phyloP scores from a whole-genome alignment of 1,140 invertebrate genomes.

The Tenebrio molitor region DNA sequence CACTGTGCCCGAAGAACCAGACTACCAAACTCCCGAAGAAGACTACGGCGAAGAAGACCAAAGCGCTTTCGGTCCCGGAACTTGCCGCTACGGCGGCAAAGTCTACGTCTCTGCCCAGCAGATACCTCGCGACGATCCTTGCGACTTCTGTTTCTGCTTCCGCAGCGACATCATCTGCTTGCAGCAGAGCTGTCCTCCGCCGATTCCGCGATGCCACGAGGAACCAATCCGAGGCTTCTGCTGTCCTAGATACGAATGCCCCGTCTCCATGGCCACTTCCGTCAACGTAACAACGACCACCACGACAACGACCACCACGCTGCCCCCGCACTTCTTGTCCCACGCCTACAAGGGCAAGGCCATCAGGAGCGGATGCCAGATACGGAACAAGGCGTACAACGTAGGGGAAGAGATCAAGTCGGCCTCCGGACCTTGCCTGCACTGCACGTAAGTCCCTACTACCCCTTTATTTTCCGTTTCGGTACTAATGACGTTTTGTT shows the following conservation, averaged over 20 bases:
- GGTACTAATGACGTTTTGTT: too few relatives aligned
- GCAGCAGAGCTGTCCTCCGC: constrained; percentile 95
- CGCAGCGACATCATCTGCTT: constrained; percentile 95
- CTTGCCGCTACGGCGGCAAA: constrained; percentile 91
- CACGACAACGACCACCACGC: constrained; percentile 87
- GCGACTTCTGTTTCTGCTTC: constrained; percentile 98
- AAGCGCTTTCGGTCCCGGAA: constrained; percentile 85
- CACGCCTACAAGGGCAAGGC: constrained; percentile 83
- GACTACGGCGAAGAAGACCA: constrained; percentile 81
- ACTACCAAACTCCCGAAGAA: constrained; percentile 66
- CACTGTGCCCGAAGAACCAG: constrained; percentile 54
- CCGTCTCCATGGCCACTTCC: constrained; percentile 84
- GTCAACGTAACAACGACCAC: constrained; percentile 86
- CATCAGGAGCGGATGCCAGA: constrained; percentile 83
- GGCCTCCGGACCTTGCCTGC: constrained; percentile 90
- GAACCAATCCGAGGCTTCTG: constrained; percentile 94
- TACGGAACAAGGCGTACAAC: constrained; percentile 84
- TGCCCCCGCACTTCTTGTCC: constrained; percentile 84
- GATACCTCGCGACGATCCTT: constrained; percentile 93
- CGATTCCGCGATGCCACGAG: constrained; percentile 90
- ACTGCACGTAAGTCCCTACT: constrained; percentile 89
- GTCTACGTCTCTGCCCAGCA: constrained; percentile 95
- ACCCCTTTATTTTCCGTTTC: too few relatives aligned
- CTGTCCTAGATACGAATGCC: constrained; percentile 94
- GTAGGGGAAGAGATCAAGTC: constrained; percentile 86